Percentiles rank a stretch among this genome's conserved stretches.
These are phyloP conservation scores for Phoenicopterus ruber DNA, from an alignment of 2,113 vertebrate species.

Conservation along the genomic window DNA sequence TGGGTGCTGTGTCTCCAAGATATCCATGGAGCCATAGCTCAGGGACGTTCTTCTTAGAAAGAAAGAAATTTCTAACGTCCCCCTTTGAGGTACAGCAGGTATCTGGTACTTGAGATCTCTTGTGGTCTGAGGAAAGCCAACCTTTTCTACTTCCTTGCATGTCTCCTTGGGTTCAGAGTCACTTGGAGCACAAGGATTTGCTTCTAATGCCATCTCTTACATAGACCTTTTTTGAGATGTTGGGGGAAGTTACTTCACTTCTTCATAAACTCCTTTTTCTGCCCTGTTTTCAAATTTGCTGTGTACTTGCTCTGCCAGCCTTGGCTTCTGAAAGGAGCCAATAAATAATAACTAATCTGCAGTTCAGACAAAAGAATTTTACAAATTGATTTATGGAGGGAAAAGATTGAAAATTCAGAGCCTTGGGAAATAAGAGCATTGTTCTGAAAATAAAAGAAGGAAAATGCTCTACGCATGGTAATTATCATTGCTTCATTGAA, in stretches of 20 bases:
- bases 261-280: not conserved
- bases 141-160: not conserved
- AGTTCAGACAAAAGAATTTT: not conserved
- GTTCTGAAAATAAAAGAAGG: not conserved
- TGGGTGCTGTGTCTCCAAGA: not conserved
- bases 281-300: not conserved
- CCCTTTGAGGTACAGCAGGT: not conserved
- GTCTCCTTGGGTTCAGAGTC: not conserved
- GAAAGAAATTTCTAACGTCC: not conserved
- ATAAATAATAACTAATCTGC: not conserved
- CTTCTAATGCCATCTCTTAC: not conserved
- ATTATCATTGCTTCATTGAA: not conserved
- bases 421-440: not conserved
- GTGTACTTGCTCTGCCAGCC: not conserved
- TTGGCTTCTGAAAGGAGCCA: not conserved
- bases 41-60: fast-evolving
- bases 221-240: not conserved
- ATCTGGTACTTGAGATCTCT: not conserved
- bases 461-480: not conserved
- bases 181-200: not conserved
- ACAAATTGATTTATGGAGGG: not conserved
- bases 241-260: not conserved
- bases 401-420: not conserved
- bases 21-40: not conserved
- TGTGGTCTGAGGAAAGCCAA: not conserved